phyloP scores from a whole-genome alignment of 2,888 invertebrate species.

The Lasioglossum figueresi region DNA sequence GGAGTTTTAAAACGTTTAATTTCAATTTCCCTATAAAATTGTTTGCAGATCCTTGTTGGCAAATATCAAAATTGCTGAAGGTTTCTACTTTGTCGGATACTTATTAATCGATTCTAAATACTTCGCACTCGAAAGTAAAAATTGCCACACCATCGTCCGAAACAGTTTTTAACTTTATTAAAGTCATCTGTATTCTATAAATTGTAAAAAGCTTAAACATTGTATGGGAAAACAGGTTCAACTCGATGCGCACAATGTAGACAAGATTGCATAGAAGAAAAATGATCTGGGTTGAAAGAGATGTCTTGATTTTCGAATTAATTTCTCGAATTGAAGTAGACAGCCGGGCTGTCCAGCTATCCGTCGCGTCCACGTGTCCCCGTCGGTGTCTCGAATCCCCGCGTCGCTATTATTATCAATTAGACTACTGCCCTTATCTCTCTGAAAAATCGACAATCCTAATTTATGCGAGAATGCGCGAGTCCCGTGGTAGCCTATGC shows the following conservation, averaged over 20 bases:
- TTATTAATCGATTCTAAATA: background rate
- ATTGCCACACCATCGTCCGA: no score
- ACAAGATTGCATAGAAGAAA: no score
- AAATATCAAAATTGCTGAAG: background rate
- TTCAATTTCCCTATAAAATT: background rate
- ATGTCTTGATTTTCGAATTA: no score
- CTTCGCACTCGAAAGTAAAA: no score
- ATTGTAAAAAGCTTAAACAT: no score
- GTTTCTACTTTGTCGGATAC: background rate
- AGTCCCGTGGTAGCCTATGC: background rate
- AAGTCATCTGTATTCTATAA: no score
- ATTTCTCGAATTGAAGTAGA: background rate
- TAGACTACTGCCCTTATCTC: background rate
- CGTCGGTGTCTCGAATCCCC: background rate
- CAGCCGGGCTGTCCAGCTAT: background rate
- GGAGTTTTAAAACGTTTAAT: no score
- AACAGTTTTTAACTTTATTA: no score
- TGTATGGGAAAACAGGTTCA: no score
- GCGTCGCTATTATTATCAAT: conserved; percentile 6
- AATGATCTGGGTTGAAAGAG: no score
- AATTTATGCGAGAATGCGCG: conserved; percentile 6
- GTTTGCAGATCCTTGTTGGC: background rate
- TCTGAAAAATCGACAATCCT: background rate
- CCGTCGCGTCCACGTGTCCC: background rate
- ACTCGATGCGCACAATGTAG: no score